Evolutionary conservation across 2,888 invertebrate species (phyloP), one percentile per base, ranked within the genome.

Genomic region (Hedychridium roseum): DNA sequence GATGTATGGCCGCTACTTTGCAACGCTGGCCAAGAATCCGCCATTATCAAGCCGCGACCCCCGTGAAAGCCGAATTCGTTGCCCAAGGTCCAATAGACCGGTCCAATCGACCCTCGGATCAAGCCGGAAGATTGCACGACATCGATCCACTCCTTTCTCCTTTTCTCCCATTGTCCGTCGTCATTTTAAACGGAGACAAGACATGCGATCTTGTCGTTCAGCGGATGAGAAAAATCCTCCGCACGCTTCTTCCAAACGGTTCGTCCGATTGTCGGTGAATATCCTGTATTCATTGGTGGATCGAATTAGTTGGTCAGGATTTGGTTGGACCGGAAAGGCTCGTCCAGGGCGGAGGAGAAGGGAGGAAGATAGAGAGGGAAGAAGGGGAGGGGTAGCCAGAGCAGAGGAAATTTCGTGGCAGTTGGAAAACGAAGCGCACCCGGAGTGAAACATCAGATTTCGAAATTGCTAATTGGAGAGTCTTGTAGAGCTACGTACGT

Each of bases 401-500:
- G 20, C 17, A 6, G 21, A 21, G 23, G n/a, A n/a, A 3, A 3
- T 38, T 34, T 30, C 34, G 18, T 28, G 18, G 23, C 23, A 42
- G 39, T 46, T 46, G 38, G 34, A 34, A 20, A 18, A 35, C 38
- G 32, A 50, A 42, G 42, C 42, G 50, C 50, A 28, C 30, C 38
- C 39, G n/a, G n/a, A n/a, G n/a, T n/a, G 20, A 46, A 28, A 51
- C 43, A 39, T 11, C 34, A 42, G 6, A 18, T 20, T 28, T 12
- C 23, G 30, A 51, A 51, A 47, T 47, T 46, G 23, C 38, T 46
- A 51, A 51, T 51, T 51, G 42, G 46, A 43, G 42, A 46, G 47
- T 51, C 50, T 47, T 47, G 46, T 47, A 51, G 43, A 47, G 18
- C 31, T 16, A 3, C 23, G 30, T 26, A 12, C 2, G 31, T 15